A percentile compares a stretch with the other conserved stretches of the same genome.
Conservation (phyloP, 37 sponge, comb jelly and placozoan genomes). For the Cliona cf. orientalis region DNA sequence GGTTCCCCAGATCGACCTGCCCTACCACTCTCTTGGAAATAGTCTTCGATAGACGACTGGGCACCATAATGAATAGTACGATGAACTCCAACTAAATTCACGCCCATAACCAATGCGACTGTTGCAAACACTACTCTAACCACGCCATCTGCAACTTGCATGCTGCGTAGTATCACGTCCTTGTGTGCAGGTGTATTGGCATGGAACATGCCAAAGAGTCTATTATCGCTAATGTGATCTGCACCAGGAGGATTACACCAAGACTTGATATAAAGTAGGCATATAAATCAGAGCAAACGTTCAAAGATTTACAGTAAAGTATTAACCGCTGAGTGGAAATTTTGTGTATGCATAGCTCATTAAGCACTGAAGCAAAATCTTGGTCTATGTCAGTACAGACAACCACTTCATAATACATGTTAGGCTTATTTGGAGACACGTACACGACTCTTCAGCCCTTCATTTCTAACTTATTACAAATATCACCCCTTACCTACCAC, state of each 20-base stretch:
- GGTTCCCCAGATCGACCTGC: constrained; percentile 31
- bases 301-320: constrained; percentile 40
- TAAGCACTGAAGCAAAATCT: constrained; percentile 1
- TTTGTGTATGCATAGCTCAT: not conserved
- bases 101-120: too few relatives aligned
- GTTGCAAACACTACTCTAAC: constrained; percentile 54
- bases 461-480: constrained; percentile 29
- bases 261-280: constrained; percentile 12
- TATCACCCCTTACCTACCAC: constrained; percentile 7
- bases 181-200: constrained; percentile 30
- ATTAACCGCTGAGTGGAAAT: constrained; percentile 8
- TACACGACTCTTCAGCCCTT: not conserved
- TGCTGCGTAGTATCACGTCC: constrained; percentile 26
- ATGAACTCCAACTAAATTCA: too few relatives aligned
- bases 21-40: too few relatives aligned
- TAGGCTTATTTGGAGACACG: constrained; percentile 31
- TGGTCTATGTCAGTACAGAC: not conserved
- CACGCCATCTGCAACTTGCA: constrained; percentile 26
- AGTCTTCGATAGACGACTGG: constrained; percentile 40
- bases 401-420: constrained; percentile 25
- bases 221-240: constrained; percentile 33
- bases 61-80: constrained; percentile 53
- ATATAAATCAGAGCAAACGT: constrained; percentile 42
- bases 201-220: constrained; percentile 55
- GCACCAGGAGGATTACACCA: constrained; percentile 34